A percentile compares a stretch with the other conserved stretches of the same genome.
Conservation (phyloP, 2,113 vertebrate species). For the Actinemys pallida region DNA sequence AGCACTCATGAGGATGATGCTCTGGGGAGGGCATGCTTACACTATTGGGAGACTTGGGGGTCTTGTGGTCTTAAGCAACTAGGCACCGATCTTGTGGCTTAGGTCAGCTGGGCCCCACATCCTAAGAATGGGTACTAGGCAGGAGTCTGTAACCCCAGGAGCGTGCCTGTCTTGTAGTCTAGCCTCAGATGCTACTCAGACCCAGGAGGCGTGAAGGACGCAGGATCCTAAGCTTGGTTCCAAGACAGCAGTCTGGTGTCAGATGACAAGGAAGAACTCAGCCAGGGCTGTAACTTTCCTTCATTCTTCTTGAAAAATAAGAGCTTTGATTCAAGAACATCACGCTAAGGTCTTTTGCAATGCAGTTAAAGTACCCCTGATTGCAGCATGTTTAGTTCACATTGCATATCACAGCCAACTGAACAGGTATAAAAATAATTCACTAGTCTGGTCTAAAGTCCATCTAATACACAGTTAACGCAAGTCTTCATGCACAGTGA, state of each 20-base stretch:
- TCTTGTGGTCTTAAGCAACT: neutral
- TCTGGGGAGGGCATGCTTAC: neutral
- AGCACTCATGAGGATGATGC: too few relatives aligned
- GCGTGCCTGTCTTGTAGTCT: neutral
- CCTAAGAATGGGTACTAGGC: neutral
- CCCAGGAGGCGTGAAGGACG: neutral
- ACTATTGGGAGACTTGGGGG: neutral
- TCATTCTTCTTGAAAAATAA: neutral
- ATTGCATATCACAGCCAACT: neutral
- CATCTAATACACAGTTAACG: neutral
- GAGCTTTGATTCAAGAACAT: neutral
- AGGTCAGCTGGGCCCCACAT: neutral
- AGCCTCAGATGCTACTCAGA: neutral
- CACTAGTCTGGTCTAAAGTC: neutral
- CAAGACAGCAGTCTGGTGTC: neutral
- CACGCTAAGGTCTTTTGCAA: neutral
- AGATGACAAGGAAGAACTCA: neutral
- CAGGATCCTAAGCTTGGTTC: neutral
- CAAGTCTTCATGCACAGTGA: neutral
- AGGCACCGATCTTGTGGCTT: neutral
- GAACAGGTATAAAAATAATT: neutral
- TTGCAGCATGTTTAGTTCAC: neutral
- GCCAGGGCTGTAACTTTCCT: neutral
- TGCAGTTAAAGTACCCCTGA: neutral
- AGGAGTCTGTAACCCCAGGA: neutral